Conservation (phyloP, 2,113 vertebrate species). For the Scatophagus argus region DNA sequence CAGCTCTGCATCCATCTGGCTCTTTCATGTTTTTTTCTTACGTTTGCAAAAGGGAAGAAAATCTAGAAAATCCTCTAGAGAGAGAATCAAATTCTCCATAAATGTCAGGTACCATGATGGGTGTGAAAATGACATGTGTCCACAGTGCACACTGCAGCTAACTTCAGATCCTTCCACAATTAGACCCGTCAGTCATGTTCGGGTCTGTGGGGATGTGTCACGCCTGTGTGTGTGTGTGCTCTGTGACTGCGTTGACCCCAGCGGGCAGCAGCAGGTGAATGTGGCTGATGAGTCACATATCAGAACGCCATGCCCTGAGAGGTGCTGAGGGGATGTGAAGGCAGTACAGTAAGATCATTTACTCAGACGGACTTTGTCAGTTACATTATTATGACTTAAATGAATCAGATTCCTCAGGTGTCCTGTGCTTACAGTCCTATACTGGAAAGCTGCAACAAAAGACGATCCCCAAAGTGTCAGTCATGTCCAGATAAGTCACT, state of each 20-base stretch:
- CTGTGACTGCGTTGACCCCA: conserved; percentile 20
- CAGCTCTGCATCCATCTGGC: neutral
- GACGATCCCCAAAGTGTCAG: neutral
- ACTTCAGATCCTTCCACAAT: conserved; percentile 48
- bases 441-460: neutral
- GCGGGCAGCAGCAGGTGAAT: conserved; percentile 24
- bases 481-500: neutral
- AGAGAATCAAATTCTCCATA: conserved; percentile 10
- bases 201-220: conserved; percentile 31
- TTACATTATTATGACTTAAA: neutral
- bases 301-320: conserved; percentile 37
- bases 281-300: conserved; percentile 46
- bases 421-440: neutral
- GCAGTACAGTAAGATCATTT: neutral
- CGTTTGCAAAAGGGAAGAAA: too few relatives aligned
- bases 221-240: conserved; percentile 2
- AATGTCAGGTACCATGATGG: conserved; percentile 36
- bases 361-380: neutral
- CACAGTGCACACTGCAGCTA: conserved; percentile 35
- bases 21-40: neutral
- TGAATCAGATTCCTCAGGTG: neutral
- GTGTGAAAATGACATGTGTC: conserved; percentile 62
- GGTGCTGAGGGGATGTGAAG: conserved; percentile 25
- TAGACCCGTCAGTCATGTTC: conserved; percentile 64
- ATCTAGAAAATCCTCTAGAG: conserved; percentile 17